Base-by-base conservation (phyloP, 2,113 vertebrate genomes). In the Spermophilus dauricus region DNA sequence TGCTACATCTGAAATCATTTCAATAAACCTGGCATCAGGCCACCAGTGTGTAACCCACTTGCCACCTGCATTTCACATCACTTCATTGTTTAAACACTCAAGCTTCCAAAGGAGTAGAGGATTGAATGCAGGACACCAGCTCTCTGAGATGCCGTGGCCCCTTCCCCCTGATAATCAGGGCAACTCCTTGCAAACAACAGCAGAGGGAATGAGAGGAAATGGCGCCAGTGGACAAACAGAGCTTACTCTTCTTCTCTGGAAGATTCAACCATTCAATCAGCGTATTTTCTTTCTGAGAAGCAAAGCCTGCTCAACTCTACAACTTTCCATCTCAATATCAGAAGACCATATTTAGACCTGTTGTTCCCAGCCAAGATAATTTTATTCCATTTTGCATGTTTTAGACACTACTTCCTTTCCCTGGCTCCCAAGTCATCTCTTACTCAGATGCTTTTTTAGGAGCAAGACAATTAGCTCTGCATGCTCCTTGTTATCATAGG, bases 331-430 rank as follows among this genome's bases (percentile, higher is more conserved):
- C 80, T 89, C 34, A 20, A 9, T 28, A 81, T 61, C 76, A 90
- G 65, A 81, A 1, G 32, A 73, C 72, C 48, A 94, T 86, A 95
- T 82, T 93, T 63, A 95, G 85, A 93, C 81, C 28, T 90, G 42
- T 30, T 76, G 72, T 14, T 90, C 82, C 51, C 16, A 94, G 85
- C 51, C 72, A 90, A 96, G 84, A 89, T 69, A 28, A 85, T 72
- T 96, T 96, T 92, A 97, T 96, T 97, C 92, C 56, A 70, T 72
- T 96, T 51, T 88, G 22, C 81, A 63, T 6, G 42, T 76, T 96
- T 67, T 26, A 16, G 32, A 75, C 85, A 88, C 28, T 75, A 51
- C 48, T 88, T 82, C 67, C 37, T 96, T 78, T 30, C 85, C 70
- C 48, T 86, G 22, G 48, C n/a, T 67, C 61, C 76, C 63, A 83